Evolutionary conservation across 2,113 vertebrate genomes (phyloP).

Genomic region (Pygoscelis antarcticus): DNA sequence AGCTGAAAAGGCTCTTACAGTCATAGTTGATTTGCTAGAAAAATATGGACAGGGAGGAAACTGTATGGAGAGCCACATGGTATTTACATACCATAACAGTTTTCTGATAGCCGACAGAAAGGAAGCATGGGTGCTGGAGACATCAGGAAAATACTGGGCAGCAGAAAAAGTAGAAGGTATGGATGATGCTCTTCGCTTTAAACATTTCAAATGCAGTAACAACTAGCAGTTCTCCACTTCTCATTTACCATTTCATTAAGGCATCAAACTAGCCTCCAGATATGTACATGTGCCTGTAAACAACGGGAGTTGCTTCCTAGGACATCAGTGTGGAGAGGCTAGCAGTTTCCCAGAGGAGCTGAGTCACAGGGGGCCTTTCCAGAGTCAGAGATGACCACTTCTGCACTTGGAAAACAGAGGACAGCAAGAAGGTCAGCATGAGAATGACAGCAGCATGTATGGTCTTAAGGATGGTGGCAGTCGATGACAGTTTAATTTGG

Average conservation of each 20-base stretch:
- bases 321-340: neutral
- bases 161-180: constrained; percentile 87
- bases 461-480: neutral
- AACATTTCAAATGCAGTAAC: neutral
- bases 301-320: neutral
- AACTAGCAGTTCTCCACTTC: neutral
- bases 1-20: constrained; percentile 85
- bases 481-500: neutral
- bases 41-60: constrained; percentile 92
- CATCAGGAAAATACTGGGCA: constrained; percentile 90
- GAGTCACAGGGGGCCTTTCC: neutral
- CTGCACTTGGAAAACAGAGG: neutral
- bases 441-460: neutral
- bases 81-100: constrained; percentile 93
- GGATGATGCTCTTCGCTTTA: neutral
- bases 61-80: constrained; percentile 86
- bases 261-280: neutral
- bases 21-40: constrained; percentile 87
- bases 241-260: neutral
- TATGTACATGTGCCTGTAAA: neutral
- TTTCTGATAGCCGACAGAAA: constrained; percentile 93
- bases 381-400: neutral
- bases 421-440: neutral
- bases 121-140: constrained; percentile 95
- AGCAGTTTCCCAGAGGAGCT: neutral